Evolutionary conservation across 2,888 invertebrate genomes (phyloP).

Genomic region (Atethmia centrago): DNA sequence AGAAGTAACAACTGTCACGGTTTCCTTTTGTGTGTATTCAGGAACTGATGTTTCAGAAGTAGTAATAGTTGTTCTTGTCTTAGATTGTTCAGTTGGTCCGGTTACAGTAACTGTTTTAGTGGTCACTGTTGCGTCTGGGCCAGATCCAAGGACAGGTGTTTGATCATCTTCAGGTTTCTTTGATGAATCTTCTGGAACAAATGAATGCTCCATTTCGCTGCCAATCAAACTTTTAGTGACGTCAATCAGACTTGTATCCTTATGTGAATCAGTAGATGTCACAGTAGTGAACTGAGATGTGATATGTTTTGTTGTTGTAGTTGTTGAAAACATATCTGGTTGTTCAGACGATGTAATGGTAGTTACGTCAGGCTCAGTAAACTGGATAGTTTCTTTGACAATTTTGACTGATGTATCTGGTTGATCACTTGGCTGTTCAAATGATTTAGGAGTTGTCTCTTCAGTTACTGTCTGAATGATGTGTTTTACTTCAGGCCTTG

Average conservation of each 20-base stretch:
- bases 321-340: slow-evolving; percentile 31
- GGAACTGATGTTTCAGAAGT: slow-evolving; percentile 37
- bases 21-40: slow-evolving; percentile 25
- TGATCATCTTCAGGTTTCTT: slow-evolving; percentile 9
- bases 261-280: slow-evolving; percentile 35
- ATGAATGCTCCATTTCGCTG: slow-evolving; percentile 38
- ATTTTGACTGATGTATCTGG: slow-evolving; percentile 20
- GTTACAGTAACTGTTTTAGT: slow-evolving; percentile 36
- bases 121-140: slow-evolving; percentile 35
- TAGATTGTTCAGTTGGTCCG: slow-evolving; percentile 27
- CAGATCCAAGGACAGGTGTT: background rate
- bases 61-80: slow-evolving; percentile 28
- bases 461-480: slow-evolving; percentile 24
- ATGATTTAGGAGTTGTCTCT: slow-evolving; percentile 13
- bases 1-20: slow-evolving; percentile 27
- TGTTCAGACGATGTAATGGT: slow-evolving; percentile 27
- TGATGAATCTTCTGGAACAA: slow-evolving; percentile 8
- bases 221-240: slow-evolving; percentile 45
- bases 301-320: slow-evolving; percentile 36
- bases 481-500: slow-evolving; percentile 35
- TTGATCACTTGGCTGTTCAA: slow-evolving; percentile 2
- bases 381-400: slow-evolving; percentile 41
- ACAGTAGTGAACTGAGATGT: slow-evolving; percentile 42
- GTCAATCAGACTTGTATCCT: slow-evolving; percentile 35
- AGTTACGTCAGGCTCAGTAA: slow-evolving; percentile 30